Evolutionary conservation across 2,113 vertebrate genomes (phyloP).

Genomic region (Merops nubicus): DNA sequence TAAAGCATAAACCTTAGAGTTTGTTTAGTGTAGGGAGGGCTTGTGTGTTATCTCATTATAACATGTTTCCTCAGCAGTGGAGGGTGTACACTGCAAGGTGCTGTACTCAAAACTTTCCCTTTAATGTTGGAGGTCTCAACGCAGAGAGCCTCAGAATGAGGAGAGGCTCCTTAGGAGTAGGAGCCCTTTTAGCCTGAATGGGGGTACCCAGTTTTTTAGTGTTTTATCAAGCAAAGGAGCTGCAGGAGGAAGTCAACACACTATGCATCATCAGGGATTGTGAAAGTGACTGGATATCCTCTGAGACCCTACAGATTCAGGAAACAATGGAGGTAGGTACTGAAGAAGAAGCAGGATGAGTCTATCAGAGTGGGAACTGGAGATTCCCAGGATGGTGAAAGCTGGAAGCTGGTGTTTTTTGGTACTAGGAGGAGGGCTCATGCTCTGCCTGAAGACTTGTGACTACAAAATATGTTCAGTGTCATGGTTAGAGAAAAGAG

Average conservation of each 20-base stretch:
- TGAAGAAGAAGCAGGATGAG: background rate
- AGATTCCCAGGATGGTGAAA: background rate
- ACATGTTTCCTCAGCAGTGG: rapidly evolving
- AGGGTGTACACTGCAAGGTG: background rate
- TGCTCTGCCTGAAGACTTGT: background rate
- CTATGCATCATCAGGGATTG: background rate
- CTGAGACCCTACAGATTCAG: background rate
- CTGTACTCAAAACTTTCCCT: rapidly evolving
- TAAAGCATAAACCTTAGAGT: rapidly evolving
- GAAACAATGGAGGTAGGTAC: background rate
- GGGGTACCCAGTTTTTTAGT: background rate
- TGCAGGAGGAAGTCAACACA: background rate
- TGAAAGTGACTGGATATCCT: background rate
- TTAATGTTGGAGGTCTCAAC: background rate
- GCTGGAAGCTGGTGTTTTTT: background rate
- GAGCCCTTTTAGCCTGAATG: background rate
- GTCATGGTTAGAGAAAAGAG: background rate
- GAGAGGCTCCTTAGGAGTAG: background rate
- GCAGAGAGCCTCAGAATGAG: background rate
- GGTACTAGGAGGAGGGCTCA: background rate
- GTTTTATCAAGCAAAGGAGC: background rate
- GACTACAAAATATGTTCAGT: background rate
- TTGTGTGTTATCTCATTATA: rapidly evolving
- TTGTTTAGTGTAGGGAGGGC: rapidly evolving
- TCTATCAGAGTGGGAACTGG: background rate